These are phyloP conservation scores for Myanophis thanlyinensis DNA, from an alignment of 2,113 vertebrate genomes.

Conservation along the genomic window DNA sequence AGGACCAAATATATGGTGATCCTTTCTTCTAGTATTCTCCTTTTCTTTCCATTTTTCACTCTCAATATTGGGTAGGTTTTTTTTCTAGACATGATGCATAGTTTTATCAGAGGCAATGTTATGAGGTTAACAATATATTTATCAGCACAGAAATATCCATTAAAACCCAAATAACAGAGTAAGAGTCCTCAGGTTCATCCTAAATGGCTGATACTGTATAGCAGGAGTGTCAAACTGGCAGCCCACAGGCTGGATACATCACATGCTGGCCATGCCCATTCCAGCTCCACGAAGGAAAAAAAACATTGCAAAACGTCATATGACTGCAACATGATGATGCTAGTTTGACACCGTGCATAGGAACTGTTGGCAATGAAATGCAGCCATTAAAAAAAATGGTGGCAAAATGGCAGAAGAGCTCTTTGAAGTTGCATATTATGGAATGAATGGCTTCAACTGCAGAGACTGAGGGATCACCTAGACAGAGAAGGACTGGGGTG, in stretches of 20 bases:
- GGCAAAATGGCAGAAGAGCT: no score
- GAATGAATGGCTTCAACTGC: not conserved
- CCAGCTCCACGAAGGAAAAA: no score
- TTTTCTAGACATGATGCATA: not conserved
- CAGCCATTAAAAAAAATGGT: not conserved
- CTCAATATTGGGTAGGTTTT: not conserved
- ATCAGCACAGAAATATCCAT: not conserved
- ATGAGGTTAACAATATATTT: not conserved
- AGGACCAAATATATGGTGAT: not conserved
- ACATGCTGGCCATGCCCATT: no score
- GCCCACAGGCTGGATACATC: no score
- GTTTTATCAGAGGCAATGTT: not conserved
- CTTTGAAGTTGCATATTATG: not conserved
- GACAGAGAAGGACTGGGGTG: no score
- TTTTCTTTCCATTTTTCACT: not conserved
- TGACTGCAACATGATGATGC: no score
- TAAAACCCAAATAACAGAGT: not conserved
- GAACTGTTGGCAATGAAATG: not conserved
- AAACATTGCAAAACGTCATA: no score
- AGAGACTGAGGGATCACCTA: not conserved
- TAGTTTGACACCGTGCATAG: no score
- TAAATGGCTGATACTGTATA: not conserved
- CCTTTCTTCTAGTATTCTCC: not conserved
- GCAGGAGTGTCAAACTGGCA: no score
- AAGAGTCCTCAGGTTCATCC: not conserved